Conservation (phyloP, 1,140 invertebrate species). For the Hyles vespertilio region DNA sequence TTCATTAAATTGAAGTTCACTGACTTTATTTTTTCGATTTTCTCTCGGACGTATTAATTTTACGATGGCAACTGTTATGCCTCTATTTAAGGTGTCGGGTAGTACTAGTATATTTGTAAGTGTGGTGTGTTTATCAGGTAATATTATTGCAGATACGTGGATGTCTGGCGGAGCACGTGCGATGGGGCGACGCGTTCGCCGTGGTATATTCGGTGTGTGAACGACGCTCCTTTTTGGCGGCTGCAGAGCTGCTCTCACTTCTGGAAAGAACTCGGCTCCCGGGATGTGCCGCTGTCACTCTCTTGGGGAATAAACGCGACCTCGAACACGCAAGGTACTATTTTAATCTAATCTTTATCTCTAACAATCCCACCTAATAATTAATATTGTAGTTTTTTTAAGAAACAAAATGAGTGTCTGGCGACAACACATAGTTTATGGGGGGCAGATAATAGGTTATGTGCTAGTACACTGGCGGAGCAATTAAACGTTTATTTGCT, state of each 20-base stretch:
- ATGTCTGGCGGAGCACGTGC: conserved; percentile 85
- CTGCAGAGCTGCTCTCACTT: conserved; percentile 83
- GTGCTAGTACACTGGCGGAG: neutral
- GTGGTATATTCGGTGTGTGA: conserved; percentile 90
- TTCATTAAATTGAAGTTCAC: conserved; percentile 33
- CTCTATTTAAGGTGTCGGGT: neutral
- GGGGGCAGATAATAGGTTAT: too few relatives aligned
- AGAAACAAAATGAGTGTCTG: too few relatives aligned
- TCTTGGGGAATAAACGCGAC: conserved; percentile 90
- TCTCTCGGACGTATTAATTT: too few relatives aligned
- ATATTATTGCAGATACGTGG: conserved; percentile 72
- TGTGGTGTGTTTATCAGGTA: neutral
- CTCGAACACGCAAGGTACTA: conserved; percentile 85
- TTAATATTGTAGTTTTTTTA: neutral
- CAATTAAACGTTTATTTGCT: neutral
- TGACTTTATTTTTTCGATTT: conserved; percentile 23
- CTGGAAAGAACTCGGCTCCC: conserved; percentile 81
- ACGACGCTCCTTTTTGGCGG: conserved; percentile 84
- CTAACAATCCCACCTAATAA: too few relatives aligned
- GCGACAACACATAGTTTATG: too few relatives aligned
- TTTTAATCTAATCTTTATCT: neutral
- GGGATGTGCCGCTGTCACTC: conserved; percentile 83
- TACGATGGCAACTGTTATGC: too few relatives aligned
- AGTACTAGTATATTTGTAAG: neutral
- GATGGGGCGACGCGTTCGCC: conserved; percentile 90